phyloP scores from a whole-genome alignment of 2,797 vertebrate species.

The Bovichtus diacanthus region DNA sequence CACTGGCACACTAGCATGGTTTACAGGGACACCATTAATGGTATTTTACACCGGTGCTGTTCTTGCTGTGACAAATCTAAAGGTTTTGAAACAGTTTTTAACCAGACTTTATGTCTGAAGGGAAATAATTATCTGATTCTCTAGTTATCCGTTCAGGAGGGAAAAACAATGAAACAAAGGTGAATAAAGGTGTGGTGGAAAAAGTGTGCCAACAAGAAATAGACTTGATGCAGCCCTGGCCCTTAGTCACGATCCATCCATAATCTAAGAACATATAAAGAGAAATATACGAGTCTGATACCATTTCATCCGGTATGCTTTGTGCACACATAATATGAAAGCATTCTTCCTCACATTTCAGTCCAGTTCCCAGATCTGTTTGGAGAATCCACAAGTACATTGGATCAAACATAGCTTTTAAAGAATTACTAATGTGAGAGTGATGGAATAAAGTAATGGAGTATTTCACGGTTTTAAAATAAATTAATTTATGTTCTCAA shows the following conservation, averaged over 20 bases:
- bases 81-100: too few relatives aligned
- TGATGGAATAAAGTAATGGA: slow-evolving; percentile 20
- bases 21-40: neutral
- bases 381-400: slow-evolving; percentile 26
- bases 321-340: neutral
- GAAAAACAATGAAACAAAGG: neutral
- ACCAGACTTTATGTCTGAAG: neutral
- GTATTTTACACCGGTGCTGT: neutral
- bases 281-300: neutral
- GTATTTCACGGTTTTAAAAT: slow-evolving; percentile 12
- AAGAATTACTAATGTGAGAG: slow-evolving; percentile 45
- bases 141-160: neutral
- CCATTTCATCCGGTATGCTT: neutral
- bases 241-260: neutral
- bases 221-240: neutral
- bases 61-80: neutral
- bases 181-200: neutral
- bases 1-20: neutral
- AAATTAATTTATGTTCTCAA: slow-evolving; percentile 31
- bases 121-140: neutral
- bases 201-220: neutral
- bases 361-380: slow-evolving; percentile 12
- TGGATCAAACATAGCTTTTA: slow-evolving; percentile 42
- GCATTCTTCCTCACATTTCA: slow-evolving; percentile 2
- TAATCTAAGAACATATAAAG: neutral